Evolutionary conservation across 2,113 vertebrate genomes (phyloP).

Genomic region (Cinclus mexicanus): DNA sequence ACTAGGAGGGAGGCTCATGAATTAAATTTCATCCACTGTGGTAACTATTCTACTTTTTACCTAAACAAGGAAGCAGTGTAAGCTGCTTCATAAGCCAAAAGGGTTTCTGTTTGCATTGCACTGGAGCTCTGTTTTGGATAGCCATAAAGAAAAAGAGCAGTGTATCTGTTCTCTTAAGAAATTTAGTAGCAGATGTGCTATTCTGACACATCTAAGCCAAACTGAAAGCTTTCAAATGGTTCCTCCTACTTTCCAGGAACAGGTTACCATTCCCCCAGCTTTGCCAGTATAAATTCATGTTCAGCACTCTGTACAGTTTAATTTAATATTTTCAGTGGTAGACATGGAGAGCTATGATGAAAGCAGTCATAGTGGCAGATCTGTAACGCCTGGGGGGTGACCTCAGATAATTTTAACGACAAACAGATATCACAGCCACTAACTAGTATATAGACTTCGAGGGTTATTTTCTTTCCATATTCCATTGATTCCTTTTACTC

Average conservation of each 20-base stretch:
- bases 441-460: not conserved
- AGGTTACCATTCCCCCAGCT: not conserved
- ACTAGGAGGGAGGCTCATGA: accelerated
- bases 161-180: not conserved
- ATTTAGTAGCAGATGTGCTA: not conserved
- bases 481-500: not conserved
- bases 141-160: not conserved
- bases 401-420: not conserved
- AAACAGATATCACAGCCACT: not conserved
- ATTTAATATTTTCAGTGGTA: not conserved
- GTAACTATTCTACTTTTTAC: not conserved
- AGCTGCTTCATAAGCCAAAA: not conserved
- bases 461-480: not conserved
- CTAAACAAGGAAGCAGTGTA: not conserved
- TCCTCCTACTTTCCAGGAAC: not conserved
- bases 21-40: not conserved
- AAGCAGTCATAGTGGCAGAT: not conserved
- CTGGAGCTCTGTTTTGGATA: not conserved
- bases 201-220: not conserved
- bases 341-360: not conserved
- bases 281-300: not conserved
- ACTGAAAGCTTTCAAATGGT: not conserved
- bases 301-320: not conserved
- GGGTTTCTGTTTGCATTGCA: not conserved
- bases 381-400: not conserved